Percentiles rank a stretch among this genome's conserved stretches.
Evolutionary conservation across 2,888 invertebrate genomes (phyloP).

Genomic region (Sisyra nigra): DNA sequence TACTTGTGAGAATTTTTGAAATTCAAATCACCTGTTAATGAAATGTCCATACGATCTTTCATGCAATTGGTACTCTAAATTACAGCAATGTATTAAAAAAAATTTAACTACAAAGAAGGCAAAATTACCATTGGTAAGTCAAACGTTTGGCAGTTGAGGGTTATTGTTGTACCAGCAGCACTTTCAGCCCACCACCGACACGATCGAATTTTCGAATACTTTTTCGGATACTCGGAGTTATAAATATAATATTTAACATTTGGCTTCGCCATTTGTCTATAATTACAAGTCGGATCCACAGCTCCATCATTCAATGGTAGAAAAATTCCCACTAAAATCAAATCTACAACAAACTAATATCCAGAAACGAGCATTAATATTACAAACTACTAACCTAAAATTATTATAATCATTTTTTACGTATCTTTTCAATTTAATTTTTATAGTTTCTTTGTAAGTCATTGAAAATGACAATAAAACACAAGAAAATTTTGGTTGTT

Average conservation of each 20-base stretch:
- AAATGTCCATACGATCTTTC: constrained; percentile 32
- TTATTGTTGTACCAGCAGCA: constrained; percentile 28
- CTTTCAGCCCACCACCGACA: constrained; percentile 36
- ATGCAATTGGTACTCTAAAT: constrained; percentile 30
- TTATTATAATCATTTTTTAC: too few species aligned
- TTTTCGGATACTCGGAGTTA: constrained; percentile 31
- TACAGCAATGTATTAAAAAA: too few species aligned
- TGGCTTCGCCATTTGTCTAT: constrained; percentile 21
- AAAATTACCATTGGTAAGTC: constrained; percentile 24
- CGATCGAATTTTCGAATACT: constrained; percentile 22
- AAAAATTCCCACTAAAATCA: too few species aligned
- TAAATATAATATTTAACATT: constrained; percentile 28
- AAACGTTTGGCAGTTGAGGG: constrained; percentile 30
- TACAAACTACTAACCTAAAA: too few species aligned
- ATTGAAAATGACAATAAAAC: too few species aligned
- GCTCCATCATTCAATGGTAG: background rate
- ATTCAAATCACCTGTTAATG: constrained; percentile 29
- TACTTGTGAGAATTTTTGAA: constrained; percentile 30
- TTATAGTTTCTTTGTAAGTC: too few species aligned
- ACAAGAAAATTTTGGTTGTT: too few species aligned
- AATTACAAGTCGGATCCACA: constrained; percentile 29
- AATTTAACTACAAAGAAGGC: background rate
- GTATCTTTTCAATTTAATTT: too few species aligned
- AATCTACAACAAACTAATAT: too few species aligned
- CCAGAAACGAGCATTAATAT: too few species aligned